Base-by-base conservation (phyloP, 2,888 invertebrate genomes). In the Troglohyphantes excavatus region DNA sequence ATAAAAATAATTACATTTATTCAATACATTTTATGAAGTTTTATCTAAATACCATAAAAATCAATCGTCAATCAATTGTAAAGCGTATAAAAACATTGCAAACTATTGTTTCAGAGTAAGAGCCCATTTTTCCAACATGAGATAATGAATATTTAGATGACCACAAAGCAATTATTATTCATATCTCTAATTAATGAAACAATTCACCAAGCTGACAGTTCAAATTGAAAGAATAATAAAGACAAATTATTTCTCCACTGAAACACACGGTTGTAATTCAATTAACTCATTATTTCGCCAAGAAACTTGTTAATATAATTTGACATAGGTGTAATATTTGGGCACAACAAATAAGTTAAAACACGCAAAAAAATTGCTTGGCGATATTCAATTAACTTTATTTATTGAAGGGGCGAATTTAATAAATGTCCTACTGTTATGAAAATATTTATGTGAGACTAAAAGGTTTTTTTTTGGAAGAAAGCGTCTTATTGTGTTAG, bases 151-250 rank as follows among this genome's bases (percentile, higher is more conserved):
- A 26, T 53, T 72, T 23, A 46, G 53, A 11, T 53, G n/a, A 53
- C n/a, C 53, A 72, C 17, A 23, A 46, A 19, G 27, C 72, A 53
- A 46, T 46, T n/a, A 72, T 72, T 72, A 72, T 9, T 46, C n/a
- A 11, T 43, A 26, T 76, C 61, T 26, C 9, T 63, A 78, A 78
- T 27, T 39, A 78, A 78, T 78, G 61, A 78, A 78, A 65, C 43
- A 39, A 39, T 65, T 63, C 78, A 43, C 23, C 6, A 23, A 26
- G n/a, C 21, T 39, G 78, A 78, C 78, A 78, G 78, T n/a, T 65
- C 7, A 2, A 63, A 39, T 65, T 65, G 39, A 78, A 78, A 39
- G 65, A 65, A 78, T 78, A 78, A 78, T 78, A 39, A 78, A 78
- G 78, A 78, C 33, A 78, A 78, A 65, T 78, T 61, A 61, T 78